A percentile compares a stretch with the other conserved stretches of the same genome.
These are phyloP conservation scores for Diadegma fenestrale DNA, from an alignment of 2,888 invertebrate species.

Conservation along the genomic window DNA sequence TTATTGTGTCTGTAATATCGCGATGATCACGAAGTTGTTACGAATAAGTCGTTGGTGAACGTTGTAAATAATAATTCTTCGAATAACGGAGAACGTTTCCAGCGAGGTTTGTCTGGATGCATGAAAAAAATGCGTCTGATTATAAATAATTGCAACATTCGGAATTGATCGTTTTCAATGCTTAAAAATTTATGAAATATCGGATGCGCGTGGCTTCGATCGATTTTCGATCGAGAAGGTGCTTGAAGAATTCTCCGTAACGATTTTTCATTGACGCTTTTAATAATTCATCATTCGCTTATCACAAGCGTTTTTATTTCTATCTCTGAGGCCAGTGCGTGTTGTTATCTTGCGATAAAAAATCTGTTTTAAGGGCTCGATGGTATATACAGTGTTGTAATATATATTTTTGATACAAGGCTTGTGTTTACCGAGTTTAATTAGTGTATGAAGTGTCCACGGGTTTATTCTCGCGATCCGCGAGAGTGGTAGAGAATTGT, in stretches of 20 bases:
- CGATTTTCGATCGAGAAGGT: constrained; percentile 5
- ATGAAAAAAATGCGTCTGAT: constrained; percentile 1
- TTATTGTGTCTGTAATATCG: neutral
- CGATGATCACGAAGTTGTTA: constrained; percentile 7
- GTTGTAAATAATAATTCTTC: constrained; percentile 27
- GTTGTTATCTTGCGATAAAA: constrained; percentile 40
- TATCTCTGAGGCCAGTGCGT: neutral
- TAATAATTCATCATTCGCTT: constrained; percentile 1
- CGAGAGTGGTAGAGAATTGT: constrained; percentile 40
- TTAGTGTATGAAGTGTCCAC: constrained; percentile 58
- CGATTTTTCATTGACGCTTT: neutral
- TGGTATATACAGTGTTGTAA: neutral
- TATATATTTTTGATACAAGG: constrained; percentile 52
- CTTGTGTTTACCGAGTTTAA: constrained; percentile 63
- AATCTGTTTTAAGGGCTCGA: constrained; percentile 41
- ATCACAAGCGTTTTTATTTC: constrained; percentile 15
- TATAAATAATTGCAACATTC: constrained; percentile 26
- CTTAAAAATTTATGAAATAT: constrained; percentile 8
- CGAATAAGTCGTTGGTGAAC: constrained; percentile 12
- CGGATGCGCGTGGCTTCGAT: constrained; percentile 7
- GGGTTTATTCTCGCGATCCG: constrained; percentile 17
- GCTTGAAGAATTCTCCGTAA: constrained; percentile 23
- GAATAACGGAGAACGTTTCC: constrained; percentile 13
- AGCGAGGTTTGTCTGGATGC: constrained; percentile 15
- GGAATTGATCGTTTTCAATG: constrained; percentile 46